These are phyloP conservation scores for Babyrousa celebensis DNA, from an alignment of 2,797 vertebrate species.

Conservation along the genomic window DNA sequence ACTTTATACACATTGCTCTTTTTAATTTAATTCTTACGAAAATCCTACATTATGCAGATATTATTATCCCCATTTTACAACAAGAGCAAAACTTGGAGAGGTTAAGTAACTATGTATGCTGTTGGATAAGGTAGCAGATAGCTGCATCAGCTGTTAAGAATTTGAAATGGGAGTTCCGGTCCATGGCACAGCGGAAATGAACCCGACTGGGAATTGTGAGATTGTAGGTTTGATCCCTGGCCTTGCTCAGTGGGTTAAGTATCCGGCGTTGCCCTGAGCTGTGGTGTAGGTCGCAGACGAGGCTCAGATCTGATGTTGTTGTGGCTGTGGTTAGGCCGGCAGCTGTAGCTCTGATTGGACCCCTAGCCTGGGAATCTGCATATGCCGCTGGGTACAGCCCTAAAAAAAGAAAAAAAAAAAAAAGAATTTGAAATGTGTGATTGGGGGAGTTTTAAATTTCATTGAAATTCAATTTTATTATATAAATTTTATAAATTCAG, in stretches of 20 bases:
- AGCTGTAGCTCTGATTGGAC: too few relatives aligned
- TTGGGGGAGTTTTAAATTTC: background rate
- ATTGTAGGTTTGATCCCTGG: too few relatives aligned
- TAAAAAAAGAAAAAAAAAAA: too few relatives aligned
- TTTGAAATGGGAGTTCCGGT: background rate
- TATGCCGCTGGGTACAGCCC: too few relatives aligned
- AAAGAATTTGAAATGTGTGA: slow-evolving; percentile 3
- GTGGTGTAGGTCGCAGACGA: too few relatives aligned
- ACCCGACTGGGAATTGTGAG: too few relatives aligned
- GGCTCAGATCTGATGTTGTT: too few relatives aligned
- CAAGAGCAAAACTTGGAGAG: slow-evolving; percentile 8
- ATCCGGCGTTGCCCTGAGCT: too few relatives aligned
- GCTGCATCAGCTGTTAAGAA: background rate
- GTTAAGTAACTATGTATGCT: background rate
- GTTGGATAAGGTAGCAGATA: background rate
- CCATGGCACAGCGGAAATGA: too few relatives aligned
- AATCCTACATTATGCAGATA: background rate
- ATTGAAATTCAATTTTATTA: slow-evolving; percentile 44
- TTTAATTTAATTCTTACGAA: background rate
- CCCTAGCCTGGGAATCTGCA: too few relatives aligned
- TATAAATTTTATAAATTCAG: background rate
- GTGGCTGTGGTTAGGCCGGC: too few relatives aligned
- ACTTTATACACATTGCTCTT: background rate
- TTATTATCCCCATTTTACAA: background rate
- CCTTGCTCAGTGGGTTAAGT: too few relatives aligned